These are phyloP conservation scores for Margarornis squamiger DNA, from an alignment of 2,797 vertebrate genomes.

Conservation along the genomic window DNA sequence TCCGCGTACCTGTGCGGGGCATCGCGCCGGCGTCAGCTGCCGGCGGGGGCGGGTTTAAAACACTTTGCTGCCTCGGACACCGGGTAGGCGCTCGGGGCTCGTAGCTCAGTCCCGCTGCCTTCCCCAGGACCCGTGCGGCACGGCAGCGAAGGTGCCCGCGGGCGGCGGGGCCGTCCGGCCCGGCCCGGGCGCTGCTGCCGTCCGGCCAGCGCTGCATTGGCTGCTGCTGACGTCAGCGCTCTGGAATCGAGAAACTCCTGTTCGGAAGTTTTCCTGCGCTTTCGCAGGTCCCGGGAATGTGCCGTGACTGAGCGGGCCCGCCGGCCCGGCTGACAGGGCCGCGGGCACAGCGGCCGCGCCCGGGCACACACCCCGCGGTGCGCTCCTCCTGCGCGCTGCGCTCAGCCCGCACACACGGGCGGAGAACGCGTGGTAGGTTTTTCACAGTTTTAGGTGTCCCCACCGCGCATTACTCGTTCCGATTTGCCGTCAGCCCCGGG, in stretches of 20 bases:
- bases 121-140: neutral
- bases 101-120: neutral
- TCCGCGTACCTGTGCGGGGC: neutral
- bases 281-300: neutral
- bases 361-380: too few relatives aligned
- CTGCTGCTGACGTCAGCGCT: conserved; percentile 35
- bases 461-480: neutral
- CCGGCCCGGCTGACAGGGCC: neutral
- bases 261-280: neutral
- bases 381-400: neutral
- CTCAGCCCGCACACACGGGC: neutral
- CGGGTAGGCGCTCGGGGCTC: neutral
- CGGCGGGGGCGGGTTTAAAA: neutral
- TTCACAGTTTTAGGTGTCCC: neutral
- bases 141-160: neutral
- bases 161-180: neutral
- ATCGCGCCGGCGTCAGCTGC: neutral
- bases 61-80: neutral
- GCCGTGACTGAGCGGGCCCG: neutral
- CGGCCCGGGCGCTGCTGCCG: neutral
- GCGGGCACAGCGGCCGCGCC: neutral
- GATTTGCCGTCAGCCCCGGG: neutral
- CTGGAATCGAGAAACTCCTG: conserved; percentile 26
- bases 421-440: neutral
- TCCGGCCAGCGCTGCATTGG: neutral